phyloP scores from a whole-genome alignment of 2,113 vertebrate genomes.

The human (Homo sapiens) region GRCh38 chr15:65048001-65048500 shows the following conservation, averaged over 20 bases:
- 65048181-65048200: no score
- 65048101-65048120: no score
- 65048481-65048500: background rate
- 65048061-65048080: no score
- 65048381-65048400: background rate
- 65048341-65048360: background rate
- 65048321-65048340: background rate
- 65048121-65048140: no score
- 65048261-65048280: background rate
- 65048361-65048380: background rate
- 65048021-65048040: no score
- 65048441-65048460: background rate
- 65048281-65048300: background rate
- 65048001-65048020: no score
- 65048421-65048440: background rate
- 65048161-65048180: no score
- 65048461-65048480: background rate
- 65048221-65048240: background rate
- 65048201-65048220: background rate
- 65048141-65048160: no score
- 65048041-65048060: no score
- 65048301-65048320: background rate
- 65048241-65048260: background rate
- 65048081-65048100: no score
- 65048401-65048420: background rate